phyloP scores from a whole-genome alignment of 2,888 invertebrate species.

The Hydriomena furcata region DNA sequence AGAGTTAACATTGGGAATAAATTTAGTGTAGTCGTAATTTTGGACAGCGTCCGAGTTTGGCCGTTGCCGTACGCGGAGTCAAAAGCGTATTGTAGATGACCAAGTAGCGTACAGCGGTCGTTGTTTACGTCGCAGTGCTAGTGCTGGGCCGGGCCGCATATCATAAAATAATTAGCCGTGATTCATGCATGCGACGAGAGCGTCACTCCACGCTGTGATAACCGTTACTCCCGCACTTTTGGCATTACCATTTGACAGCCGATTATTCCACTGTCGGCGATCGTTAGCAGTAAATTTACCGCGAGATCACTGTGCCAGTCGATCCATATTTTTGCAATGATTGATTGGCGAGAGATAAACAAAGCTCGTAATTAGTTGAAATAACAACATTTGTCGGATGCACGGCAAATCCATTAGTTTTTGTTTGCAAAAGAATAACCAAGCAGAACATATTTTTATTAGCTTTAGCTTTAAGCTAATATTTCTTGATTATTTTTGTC shows the following conservation, averaged over 20 bases:
- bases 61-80: conserved; percentile 47
- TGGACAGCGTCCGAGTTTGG: conserved; percentile 58
- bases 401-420: conserved; percentile 35
- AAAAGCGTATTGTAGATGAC: conserved; percentile 24
- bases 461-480: neutral
- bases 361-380: conserved; percentile 31
- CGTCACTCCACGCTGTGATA: conserved; percentile 61
- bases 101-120: conserved; percentile 44
- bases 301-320: conserved; percentile 58
- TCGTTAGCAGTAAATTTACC: conserved; percentile 72
- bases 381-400: conserved; percentile 30
- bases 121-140: conserved; percentile 56
- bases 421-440: conserved; percentile 20
- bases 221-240: conserved; percentile 64
- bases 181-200: conserved; percentile 70
- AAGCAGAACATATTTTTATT: conserved; percentile 1
- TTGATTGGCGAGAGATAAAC: conserved; percentile 39
- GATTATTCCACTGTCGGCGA: conserved; percentile 76
- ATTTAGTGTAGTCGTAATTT: conserved; percentile 61
- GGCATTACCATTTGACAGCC: conserved; percentile 77
- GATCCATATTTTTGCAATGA: conserved; percentile 49
- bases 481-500: no score
- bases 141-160: conserved; percentile 27
- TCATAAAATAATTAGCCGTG: conserved; percentile 77
- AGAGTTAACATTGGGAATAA: conserved; percentile 66